Evolutionary conservation across 2,888 invertebrate species (phyloP).

Genomic region (Pristionchus fissidentatus): DNA sequence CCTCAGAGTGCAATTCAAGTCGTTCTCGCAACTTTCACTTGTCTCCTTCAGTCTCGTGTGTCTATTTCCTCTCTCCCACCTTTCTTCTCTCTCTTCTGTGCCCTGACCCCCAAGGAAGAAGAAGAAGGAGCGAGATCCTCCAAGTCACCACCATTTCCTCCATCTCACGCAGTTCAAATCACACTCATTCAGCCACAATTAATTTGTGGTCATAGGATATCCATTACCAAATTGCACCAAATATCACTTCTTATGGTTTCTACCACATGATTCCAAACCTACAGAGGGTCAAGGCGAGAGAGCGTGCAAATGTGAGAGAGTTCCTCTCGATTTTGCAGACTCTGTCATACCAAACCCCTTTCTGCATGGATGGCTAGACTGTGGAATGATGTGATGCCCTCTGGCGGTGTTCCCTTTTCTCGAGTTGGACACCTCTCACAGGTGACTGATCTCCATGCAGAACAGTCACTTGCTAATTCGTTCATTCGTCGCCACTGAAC

Average conservation of each 20-base stretch:
- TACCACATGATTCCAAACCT: too few relatives aligned
- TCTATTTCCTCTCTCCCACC: slow-evolving; percentile 24
- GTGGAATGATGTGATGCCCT: too few relatives aligned
- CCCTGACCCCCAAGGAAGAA: slow-evolving; percentile 21
- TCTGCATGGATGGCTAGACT: too few relatives aligned
- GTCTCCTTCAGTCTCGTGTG: slow-evolving; percentile 10
- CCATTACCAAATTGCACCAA: not conserved
- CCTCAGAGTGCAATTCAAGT: slow-evolving; percentile 42
- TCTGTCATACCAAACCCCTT: not conserved
- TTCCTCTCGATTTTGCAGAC: not conserved
- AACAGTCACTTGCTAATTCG: not conserved
- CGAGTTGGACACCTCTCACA: not conserved
- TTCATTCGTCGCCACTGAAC: too few relatives aligned
- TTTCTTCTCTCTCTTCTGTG: not conserved
- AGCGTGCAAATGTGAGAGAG: too few relatives aligned
- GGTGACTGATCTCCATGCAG: not conserved
- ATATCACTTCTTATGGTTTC: not conserved
- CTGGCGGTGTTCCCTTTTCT: too few relatives aligned
- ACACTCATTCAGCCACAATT: not conserved
- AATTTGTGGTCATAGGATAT: not conserved
- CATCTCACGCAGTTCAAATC: not conserved
- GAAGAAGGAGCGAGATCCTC: not conserved
- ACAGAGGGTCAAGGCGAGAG: too few relatives aligned
- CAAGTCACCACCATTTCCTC: not conserved
- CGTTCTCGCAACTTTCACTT: slow-evolving; percentile 45